Conservation (phyloP, 2,888 invertebrate genomes). For the Matsumyia berberina region DNA sequence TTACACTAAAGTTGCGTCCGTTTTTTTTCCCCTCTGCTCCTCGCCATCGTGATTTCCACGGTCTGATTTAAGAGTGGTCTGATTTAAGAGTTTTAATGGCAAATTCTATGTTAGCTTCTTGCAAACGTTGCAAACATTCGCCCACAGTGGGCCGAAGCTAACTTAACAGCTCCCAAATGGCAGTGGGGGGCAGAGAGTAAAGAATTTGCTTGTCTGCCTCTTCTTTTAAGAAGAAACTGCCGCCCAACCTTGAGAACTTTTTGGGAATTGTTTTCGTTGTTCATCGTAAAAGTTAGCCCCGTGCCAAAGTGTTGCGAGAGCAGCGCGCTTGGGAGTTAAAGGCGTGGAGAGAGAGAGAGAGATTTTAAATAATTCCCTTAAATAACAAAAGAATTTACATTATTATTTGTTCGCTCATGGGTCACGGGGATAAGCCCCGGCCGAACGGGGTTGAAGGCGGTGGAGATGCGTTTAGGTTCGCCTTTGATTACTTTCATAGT, state of each 20-base stretch:
- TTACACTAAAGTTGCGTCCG: conserved; percentile 57
- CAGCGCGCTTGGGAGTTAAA: conserved; percentile 22
- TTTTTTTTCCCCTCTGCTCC: conserved; percentile 48
- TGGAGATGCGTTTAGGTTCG: conserved; percentile 42
- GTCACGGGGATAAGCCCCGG: conserved; percentile 30
- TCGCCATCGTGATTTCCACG: conserved; percentile 71
- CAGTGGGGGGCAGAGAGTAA: not conserved
- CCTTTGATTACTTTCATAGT: conserved; percentile 69
- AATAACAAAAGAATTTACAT: conserved; percentile 70
- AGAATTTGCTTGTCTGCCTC: conserved; percentile 28
- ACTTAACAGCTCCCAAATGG: conserved; percentile 11
- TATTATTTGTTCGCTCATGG: conserved; percentile 51
- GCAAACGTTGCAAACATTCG: conserved; percentile 62
- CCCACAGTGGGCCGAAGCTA: conserved; percentile 16
- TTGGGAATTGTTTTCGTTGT: conserved; percentile 58
- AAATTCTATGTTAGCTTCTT: conserved; percentile 64
- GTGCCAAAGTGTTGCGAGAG: conserved; percentile 43
- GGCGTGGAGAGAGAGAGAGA: not conserved
- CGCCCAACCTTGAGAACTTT: conserved; percentile 54
- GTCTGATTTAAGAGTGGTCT: conserved; percentile 75
- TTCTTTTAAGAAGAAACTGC: conserved; percentile 27
- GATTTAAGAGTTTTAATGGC: conserved; percentile 74
- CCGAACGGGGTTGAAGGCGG: not conserved
- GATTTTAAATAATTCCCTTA: conserved; percentile 61
- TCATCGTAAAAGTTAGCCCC: conserved; percentile 62